Percentiles rank a stretch among this genome's conserved stretches.
Evolutionary conservation across 2,797 vertebrate genomes (phyloP).

Genomic region (Tenualosa ilisha): DNA sequence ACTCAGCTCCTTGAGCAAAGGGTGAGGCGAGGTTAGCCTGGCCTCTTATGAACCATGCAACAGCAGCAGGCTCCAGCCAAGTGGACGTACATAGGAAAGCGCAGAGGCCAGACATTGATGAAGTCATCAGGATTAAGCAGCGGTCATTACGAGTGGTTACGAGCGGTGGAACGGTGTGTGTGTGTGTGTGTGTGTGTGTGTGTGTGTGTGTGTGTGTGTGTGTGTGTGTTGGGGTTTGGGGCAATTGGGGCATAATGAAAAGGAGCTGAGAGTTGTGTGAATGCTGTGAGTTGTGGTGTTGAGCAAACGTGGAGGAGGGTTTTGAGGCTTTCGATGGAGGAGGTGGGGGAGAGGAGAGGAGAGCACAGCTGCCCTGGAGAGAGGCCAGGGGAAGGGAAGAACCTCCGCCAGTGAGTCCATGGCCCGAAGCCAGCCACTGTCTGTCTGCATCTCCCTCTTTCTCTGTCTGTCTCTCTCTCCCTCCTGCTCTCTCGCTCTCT

Average conservation of each 20-base stretch:
- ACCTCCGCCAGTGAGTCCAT: conserved; percentile 49
- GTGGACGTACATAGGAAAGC: background rate
- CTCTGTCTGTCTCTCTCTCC: background rate
- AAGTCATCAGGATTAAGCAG: background rate
- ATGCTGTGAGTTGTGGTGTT: background rate
- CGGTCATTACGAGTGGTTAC: background rate
- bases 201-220: too few species aligned
- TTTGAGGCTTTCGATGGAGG: conserved; percentile 42
- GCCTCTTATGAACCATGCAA: background rate
- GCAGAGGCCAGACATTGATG: background rate
- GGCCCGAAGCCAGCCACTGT: conserved; percentile 48
- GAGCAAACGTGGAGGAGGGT: conserved; percentile 12
- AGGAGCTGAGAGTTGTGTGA: conserved; percentile 31
- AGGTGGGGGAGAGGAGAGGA: conserved; percentile 30
- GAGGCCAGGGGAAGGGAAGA: conserved; percentile 38
- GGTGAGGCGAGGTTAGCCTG: background rate
- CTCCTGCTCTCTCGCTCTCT: background rate
- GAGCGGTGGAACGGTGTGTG: background rate
- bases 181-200: background rate
- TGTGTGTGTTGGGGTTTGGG: background rate
- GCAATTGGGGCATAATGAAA: conserved; percentile 51
- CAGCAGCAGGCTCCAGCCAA: background rate
- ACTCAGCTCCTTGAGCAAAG: background rate
- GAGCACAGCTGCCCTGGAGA: conserved; percentile 53
- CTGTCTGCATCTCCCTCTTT: conserved; percentile 28